Evolutionary conservation across 2,797 vertebrate species (phyloP).

Genomic region (Sebastiscus tertius): DNA sequence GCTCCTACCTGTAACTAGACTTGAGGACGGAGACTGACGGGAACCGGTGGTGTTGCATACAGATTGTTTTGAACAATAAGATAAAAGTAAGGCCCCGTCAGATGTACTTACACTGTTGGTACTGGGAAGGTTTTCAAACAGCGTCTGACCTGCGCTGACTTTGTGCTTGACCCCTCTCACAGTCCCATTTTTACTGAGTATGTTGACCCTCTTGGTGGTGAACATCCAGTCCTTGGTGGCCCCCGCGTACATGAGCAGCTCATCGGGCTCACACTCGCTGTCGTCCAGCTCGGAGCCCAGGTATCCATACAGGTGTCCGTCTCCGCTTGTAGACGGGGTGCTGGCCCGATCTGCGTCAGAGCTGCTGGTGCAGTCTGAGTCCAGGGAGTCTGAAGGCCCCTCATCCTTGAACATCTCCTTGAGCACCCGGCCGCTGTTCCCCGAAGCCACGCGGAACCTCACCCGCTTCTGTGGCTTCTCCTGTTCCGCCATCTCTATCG

Average conservation of each 20-base stretch:
- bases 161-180: constrained; percentile 97
- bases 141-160: constrained; percentile 96
- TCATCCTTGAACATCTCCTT: constrained; percentile 95
- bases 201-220: constrained; percentile 93
- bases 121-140: constrained; percentile 92
- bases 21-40: constrained; percentile 11
- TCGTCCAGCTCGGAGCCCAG: constrained; percentile 87
- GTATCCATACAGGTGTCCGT: constrained; percentile 84
- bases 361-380: constrained; percentile 93
- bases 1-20: constrained; percentile 60
- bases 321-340: constrained; percentile 84
- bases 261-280: constrained; percentile 87
- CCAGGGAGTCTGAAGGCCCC: constrained; percentile 87
- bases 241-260: constrained; percentile 89
- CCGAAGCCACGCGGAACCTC: constrained; percentile 95
- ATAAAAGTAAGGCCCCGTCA: not conserved
- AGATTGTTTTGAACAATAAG: not conserved
- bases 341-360: constrained; percentile 89
- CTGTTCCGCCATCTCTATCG: constrained; percentile 71
- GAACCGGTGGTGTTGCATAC: not conserved
- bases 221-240: constrained; percentile 88
- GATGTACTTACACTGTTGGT: constrained; percentile 87
- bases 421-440: constrained; percentile 93
- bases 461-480: constrained; percentile 90
- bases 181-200: constrained; percentile 97